Conservation (phyloP, 2,888 invertebrate genomes). For the Helobdella robusta region DNA sequence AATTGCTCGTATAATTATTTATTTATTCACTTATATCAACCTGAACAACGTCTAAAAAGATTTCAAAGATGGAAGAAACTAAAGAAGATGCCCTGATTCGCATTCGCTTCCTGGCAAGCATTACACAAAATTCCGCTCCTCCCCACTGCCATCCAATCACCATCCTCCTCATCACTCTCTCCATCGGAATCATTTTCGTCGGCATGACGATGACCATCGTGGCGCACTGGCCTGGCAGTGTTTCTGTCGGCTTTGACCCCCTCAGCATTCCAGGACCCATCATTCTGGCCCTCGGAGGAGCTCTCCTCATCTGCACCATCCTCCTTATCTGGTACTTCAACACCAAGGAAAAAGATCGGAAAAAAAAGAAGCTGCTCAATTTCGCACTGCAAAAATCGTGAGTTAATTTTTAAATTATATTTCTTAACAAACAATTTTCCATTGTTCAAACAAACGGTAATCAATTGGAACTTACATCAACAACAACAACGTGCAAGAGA, state of each 20-base stretch:
- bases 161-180: constrained; percentile 32
- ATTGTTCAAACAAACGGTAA: too few relatives aligned
- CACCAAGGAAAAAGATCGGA: constrained; percentile 13
- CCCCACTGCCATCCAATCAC: constrained; percentile 31
- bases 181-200: constrained; percentile 31
- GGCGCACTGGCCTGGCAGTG: constrained; percentile 34
- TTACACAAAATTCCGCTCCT: constrained; percentile 23
- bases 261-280: constrained; percentile 34
- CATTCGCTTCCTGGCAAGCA: constrained; percentile 21
- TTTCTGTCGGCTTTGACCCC: constrained; percentile 32
- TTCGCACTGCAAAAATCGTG: too few relatives aligned
- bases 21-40: too few relatives aligned
- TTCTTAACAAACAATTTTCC: too few relatives aligned
- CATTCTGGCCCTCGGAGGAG: constrained; percentile 29
- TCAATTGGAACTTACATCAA: too few relatives aligned
- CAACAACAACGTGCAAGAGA: too few relatives aligned
- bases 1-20: too few relatives aligned
- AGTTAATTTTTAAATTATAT: too few relatives aligned
- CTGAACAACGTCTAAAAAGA: too few relatives aligned
- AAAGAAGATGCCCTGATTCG: constrained; percentile 14
- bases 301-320: constrained; percentile 28
- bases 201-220: constrained; percentile 33
- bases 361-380: constrained; percentile 7
- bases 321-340: constrained; percentile 25
- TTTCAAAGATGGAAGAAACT: too few relatives aligned